Evolutionary conservation across 1,140 invertebrate species (phyloP).

Genomic region (Bombus sibiricus): DNA sequence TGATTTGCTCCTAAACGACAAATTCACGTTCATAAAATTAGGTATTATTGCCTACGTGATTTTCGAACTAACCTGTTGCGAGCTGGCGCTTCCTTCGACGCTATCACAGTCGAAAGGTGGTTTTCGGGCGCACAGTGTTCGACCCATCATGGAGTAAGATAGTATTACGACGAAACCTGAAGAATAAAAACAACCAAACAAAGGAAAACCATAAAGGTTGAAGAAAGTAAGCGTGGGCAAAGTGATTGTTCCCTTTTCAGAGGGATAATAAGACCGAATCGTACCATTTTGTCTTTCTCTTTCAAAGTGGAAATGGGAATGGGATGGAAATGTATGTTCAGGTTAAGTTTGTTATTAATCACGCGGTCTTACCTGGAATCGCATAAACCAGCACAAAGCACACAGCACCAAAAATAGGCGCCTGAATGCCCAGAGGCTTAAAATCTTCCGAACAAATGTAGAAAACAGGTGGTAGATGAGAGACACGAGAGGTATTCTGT

Average conservation of each 20-base stretch:
- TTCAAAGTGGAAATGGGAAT: background rate
- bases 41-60: background rate
- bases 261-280: background rate
- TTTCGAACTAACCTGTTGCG: conserved; percentile 83
- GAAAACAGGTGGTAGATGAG: conserved; percentile 55
- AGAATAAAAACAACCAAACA: no score
- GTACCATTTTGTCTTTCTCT: background rate
- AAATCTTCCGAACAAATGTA: conserved; percentile 72
- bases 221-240: background rate
- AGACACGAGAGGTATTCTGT: conserved; percentile 8
- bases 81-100: conserved; percentile 84
- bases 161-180: conserved; percentile 86
- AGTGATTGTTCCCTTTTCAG: background rate
- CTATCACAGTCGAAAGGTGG: conserved; percentile 85
- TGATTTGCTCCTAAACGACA: background rate
- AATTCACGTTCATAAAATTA: background rate
- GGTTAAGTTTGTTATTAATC: conserved; percentile 6
- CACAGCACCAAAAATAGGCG: conserved; percentile 85
- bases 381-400: conserved; percentile 89
- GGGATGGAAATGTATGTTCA: background rate
- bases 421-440: conserved; percentile 64
- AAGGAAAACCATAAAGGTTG: background rate
- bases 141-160: conserved; percentile 89
- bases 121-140: conserved; percentile 86
- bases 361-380: conserved; percentile 84